Evolutionary conservation across 2,797 vertebrate genomes (phyloP).

Genomic region (Sphenopsis melanotis): DNA sequence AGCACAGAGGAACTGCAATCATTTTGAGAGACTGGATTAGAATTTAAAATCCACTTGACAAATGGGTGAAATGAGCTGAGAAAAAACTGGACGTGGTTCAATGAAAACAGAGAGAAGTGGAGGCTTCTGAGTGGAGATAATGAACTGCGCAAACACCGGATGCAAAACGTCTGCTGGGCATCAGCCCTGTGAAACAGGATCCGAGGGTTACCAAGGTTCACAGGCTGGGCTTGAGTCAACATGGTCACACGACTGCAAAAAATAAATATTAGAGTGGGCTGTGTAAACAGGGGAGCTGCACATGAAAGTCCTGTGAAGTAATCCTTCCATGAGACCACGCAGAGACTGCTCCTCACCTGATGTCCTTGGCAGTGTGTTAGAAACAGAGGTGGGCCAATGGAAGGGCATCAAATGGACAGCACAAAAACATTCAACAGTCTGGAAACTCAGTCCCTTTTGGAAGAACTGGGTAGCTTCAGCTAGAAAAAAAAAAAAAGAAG

Average conservation of each 20-base stretch:
- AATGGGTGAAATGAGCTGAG: constrained; percentile 53
- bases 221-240: constrained; percentile 40
- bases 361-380: background rate
- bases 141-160: constrained; percentile 54
- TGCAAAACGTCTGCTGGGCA: constrained; percentile 37
- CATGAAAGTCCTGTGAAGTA: background rate
- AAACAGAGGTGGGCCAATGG: background rate
- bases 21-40: background rate
- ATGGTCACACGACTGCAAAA: constrained; percentile 44
- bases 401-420: background rate
- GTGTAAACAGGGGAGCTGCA: background rate
- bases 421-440: background rate
- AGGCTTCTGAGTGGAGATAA: constrained; percentile 21
- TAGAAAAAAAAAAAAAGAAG: background rate
- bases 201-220: constrained; percentile 34
- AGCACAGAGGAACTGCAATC: background rate
- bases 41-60: constrained; percentile 49
- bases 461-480: background rate
- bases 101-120: constrained; percentile 48
- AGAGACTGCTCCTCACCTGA: background rate
- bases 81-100: constrained; percentile 38
- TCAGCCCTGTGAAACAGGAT: constrained; percentile 51
- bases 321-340: background rate
- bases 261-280: background rate
- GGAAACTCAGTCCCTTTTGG: background rate